Evolutionary conservation across 2,888 invertebrate genomes (phyloP).

Genomic region (Apamea monoglypha): DNA sequence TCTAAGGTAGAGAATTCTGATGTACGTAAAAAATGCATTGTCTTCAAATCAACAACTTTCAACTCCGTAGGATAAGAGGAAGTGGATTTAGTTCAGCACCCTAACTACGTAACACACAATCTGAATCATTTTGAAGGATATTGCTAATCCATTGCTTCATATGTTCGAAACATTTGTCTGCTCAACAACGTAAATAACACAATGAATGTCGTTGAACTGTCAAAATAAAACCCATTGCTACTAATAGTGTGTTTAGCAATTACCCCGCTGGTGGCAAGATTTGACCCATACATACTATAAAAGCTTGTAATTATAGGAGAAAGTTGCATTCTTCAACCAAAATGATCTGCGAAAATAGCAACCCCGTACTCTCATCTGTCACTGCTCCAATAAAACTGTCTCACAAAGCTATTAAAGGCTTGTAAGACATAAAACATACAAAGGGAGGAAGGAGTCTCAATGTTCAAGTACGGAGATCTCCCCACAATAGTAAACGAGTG

Average conservation of each 20-base stretch:
- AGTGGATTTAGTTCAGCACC: background rate
- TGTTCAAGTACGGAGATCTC: slow-evolving; percentile 34
- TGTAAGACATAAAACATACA: slow-evolving; percentile 45
- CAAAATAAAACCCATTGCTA: no score
- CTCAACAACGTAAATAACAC: no score
- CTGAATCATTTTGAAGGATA: no score
- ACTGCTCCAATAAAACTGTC: slow-evolving; percentile 50
- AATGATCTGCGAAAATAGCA: slow-evolving; percentile 1
- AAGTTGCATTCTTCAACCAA: slow-evolving; percentile 6
- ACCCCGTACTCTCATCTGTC: slow-evolving; percentile 35
- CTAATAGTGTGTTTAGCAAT: no score
- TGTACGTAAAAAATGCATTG: background rate
- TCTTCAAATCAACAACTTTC: background rate
- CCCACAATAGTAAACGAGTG: slow-evolving; percentile 38
- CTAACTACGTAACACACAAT: no score
- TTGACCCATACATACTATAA: background rate
- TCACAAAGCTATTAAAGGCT: slow-evolving; percentile 33
- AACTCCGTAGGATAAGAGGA: background rate
- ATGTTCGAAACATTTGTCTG: no score
- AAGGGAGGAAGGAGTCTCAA: slow-evolving; percentile 22
- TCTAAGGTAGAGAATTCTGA: background rate
- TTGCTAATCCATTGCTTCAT: no score
- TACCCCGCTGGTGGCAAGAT: background rate
- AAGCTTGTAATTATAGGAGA: background rate
- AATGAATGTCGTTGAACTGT: no score